Evolutionary conservation across 23 tunicate species (phyloP).

Genomic region (Halocynthia aurantium): DNA sequence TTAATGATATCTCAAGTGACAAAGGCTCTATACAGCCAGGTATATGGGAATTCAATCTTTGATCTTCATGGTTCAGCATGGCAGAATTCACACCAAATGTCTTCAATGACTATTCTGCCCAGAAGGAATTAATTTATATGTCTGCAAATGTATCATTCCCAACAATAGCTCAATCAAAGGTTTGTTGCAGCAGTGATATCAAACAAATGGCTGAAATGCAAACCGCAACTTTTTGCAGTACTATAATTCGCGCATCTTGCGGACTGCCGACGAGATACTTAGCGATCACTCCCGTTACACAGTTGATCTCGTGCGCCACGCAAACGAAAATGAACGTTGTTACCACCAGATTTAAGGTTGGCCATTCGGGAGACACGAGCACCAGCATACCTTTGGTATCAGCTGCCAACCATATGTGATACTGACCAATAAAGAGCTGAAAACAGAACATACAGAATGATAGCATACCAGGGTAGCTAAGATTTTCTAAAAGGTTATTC

Average conservation of each 20-base stretch:
- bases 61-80: no score
- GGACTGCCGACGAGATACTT: conserved; percentile 38
- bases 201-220: background rate
- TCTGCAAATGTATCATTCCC: background rate
- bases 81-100: no score
- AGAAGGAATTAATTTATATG: no score
- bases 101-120: no score
- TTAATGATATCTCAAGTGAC: background rate
- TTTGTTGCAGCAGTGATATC: conserved; percentile 3
- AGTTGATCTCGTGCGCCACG: conserved; percentile 64
- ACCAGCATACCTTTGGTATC: conserved; percentile 74
- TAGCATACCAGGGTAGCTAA: no score
- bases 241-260: conserved; percentile 4
- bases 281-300: conserved; percentile 46
- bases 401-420: conserved; percentile 88
- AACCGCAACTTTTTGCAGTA: conserved; percentile 2
- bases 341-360: conserved; percentile 54
- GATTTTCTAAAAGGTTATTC: no score
- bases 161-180: background rate
- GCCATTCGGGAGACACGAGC: conserved; percentile 53
- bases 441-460: background rate
- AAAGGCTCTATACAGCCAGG: background rate
- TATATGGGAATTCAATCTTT: background rate
- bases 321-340: conserved; percentile 63
- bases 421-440: conserved; percentile 76